Conservation (phyloP, 1,140 invertebrate species). For the Phortica variegata region DNA sequence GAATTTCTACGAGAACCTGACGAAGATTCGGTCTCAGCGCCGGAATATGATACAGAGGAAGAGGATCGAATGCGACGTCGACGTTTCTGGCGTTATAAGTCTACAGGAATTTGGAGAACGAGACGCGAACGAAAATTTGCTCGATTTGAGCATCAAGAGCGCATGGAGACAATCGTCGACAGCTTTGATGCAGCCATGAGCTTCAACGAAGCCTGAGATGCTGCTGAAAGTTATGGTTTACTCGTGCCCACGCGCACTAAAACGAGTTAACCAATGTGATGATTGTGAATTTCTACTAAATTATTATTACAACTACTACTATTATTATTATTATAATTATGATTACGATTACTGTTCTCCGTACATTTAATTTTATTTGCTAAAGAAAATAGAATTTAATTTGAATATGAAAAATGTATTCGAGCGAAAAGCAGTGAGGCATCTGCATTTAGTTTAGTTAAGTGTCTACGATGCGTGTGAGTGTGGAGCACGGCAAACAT, state of each 20-base stretch:
- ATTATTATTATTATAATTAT: slow-evolving; percentile 52
- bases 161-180: slow-evolving; percentile 51
- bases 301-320: slow-evolving; percentile 54
- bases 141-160: slow-evolving; percentile 46
- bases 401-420: too few species aligned
- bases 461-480: slow-evolving; percentile 42
- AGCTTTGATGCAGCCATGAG: slow-evolving; percentile 52
- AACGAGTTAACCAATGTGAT: slow-evolving; percentile 40
- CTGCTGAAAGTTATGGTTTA: too few species aligned
- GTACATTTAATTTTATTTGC: slow-evolving; percentile 41
- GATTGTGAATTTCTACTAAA: slow-evolving; percentile 55
- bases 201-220: slow-evolving; percentile 46
- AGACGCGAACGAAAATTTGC: slow-evolving; percentile 39
- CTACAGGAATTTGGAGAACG: slow-evolving; percentile 23
- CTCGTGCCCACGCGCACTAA: too few species aligned
- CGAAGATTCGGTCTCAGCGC: slow-evolving; percentile 51
- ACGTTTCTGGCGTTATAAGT: slow-evolving; percentile 37
- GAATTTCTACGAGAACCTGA: slow-evolving; percentile 47
- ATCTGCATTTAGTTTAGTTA: slow-evolving; percentile 50
- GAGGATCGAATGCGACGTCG: slow-evolving; percentile 30
- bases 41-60: slow-evolving; percentile 48
- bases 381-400: too few species aligned
- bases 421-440: slow-evolving; percentile 22
- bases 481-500: slow-evolving; percentile 15
- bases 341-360: too few species aligned